These are phyloP conservation scores for Bombus waltoni DNA, from an alignment of 1,140 invertebrate species.

Conservation along the genomic window DNA sequence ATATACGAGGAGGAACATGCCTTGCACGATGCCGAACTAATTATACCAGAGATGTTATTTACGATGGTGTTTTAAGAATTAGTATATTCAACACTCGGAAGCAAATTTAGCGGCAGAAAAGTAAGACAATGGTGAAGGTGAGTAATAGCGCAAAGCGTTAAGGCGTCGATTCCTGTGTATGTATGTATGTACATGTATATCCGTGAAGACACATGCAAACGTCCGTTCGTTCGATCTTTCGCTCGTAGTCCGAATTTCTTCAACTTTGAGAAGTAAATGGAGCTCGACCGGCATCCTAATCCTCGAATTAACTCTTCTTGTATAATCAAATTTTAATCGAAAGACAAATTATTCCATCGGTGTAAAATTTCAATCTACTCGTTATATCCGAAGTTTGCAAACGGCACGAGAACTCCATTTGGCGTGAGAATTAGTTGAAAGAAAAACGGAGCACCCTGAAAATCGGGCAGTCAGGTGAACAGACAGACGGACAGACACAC, in stretches of 20 bases:
- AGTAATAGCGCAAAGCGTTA: constrained; percentile 73
- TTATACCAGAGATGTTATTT: background rate
- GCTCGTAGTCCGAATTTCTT: background rate
- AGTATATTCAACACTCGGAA: constrained; percentile 45
- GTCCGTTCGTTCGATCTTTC: constrained; percentile 29
- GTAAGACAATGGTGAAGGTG: constrained; percentile 31
- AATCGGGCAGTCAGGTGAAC: background rate
- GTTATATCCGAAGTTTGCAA: background rate
- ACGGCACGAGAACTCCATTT: background rate
- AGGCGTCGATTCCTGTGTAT: constrained; percentile 52
- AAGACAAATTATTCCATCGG: background rate
- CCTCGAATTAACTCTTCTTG: background rate
- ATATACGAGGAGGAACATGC: background rate
- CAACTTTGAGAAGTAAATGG: background rate
- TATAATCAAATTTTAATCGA: background rate
- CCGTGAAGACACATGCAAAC: constrained; percentile 44
- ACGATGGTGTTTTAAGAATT: background rate
- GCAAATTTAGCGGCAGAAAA: constrained; percentile 2
- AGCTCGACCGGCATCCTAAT: background rate
- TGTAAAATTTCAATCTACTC: too few species aligned
- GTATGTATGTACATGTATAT: constrained; percentile 22
- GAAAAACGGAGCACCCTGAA: background rate
- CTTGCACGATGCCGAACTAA: background rate
- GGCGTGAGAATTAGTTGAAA: background rate
- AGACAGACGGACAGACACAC: constrained; percentile 3